Evolutionary conservation across 1,140 invertebrate genomes (phyloP).

Genomic region (Bombus waltoni): DNA sequence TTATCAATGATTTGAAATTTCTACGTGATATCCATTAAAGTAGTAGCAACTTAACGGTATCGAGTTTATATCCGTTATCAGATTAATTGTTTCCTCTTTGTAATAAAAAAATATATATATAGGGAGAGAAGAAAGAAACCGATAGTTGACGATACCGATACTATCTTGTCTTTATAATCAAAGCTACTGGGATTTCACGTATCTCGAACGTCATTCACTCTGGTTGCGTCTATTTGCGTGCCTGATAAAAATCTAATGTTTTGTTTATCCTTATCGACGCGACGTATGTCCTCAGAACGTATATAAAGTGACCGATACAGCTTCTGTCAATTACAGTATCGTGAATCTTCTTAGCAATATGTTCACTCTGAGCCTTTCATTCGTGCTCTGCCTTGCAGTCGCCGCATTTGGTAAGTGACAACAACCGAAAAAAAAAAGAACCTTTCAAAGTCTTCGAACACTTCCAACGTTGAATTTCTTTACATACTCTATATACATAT

Average conservation of each 20-base stretch:
- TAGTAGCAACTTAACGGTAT: neutral
- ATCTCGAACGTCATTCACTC: neutral
- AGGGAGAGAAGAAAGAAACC: neutral
- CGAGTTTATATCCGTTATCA: neutral
- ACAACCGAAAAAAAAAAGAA: neutral
- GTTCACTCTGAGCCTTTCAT: neutral
- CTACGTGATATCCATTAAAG: neutral
- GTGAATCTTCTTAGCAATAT: slow-evolving; percentile 23
- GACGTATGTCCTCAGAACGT: neutral
- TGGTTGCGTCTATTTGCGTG: neutral
- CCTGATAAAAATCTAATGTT: slow-evolving; percentile 17
- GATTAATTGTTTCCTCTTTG: slow-evolving; percentile 2
- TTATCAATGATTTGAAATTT: neutral
- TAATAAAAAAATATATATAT: neutral
- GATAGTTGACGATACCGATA: neutral
- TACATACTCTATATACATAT: neutral
- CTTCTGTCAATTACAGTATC: neutral
- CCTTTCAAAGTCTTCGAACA: neutral
- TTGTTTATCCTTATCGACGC: slow-evolving; percentile 26
- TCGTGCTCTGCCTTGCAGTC: slow-evolving; percentile 32
- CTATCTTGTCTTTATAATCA: neutral
- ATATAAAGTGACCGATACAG: slow-evolving; percentile 46
- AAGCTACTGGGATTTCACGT: slow-evolving; percentile 1
- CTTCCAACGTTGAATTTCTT: no score
- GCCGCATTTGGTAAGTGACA: slow-evolving; percentile 42